Evolutionary conservation across 2,113 vertebrate genomes (phyloP).

Genomic region (Cygnus buccinator): DNA sequence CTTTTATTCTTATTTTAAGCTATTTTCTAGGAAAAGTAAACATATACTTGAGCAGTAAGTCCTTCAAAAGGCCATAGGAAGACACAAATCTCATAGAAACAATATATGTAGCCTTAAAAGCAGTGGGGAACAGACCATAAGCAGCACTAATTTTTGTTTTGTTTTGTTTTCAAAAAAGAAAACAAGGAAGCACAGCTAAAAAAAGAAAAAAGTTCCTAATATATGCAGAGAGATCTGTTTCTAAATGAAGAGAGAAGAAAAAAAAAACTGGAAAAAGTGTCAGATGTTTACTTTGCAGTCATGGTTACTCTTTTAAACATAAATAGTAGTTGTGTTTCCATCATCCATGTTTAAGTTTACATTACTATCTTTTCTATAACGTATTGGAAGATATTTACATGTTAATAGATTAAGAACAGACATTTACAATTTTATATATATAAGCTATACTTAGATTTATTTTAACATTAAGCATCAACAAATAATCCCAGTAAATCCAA

Average conservation of each 20-base stretch:
- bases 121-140: not conserved
- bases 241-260: slow-evolving; percentile 6
- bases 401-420: not conserved
- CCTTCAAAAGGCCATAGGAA: not conserved
- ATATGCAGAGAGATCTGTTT: slow-evolving; percentile 3
- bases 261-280: not conserved
- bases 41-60: not conserved
- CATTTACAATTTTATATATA: not conserved
- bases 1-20: not conserved
- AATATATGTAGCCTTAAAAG: too few species aligned
- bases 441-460: not conserved
- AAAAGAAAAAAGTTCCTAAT: slow-evolving; percentile 24
- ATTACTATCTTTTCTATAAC: not conserved
- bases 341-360: not conserved
- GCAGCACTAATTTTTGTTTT: not conserved
- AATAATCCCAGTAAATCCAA: not conserved
- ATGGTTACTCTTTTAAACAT: not conserved
- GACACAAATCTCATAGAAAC: not conserved
- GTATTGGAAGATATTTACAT: not conserved
- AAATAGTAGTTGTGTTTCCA: not conserved
- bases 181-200: not conserved
- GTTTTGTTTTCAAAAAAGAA: not conserved
- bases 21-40: not conserved
- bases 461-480: not conserved
- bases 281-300: not conserved